phyloP scores from a whole-genome alignment of 2,113 vertebrate genomes.

The Ophiodon elongatus region DNA sequence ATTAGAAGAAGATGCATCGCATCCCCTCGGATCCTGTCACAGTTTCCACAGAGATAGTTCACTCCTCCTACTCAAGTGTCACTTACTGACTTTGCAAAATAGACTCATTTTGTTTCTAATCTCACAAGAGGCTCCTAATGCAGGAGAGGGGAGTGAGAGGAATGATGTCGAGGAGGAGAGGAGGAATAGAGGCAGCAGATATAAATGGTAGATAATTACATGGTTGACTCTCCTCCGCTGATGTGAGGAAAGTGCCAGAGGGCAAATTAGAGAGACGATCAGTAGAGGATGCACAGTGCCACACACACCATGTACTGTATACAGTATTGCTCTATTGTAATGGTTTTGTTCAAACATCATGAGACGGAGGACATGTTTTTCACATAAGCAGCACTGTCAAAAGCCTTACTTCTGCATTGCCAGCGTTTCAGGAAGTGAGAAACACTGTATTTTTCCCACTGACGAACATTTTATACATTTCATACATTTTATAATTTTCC shows the following conservation, averaged over 20 bases:
- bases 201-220: slow-evolving; percentile 56
- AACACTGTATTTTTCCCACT: background rate
- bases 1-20: slow-evolving; percentile 43
- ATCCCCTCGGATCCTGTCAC: background rate
- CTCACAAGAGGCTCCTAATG: slow-evolving; percentile 27
- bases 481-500: background rate
- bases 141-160: background rate
- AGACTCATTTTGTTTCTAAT: slow-evolving; percentile 13
- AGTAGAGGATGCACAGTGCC: background rate
- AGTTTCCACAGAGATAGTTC: slow-evolving; percentile 12
- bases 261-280: background rate
- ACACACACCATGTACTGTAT: too few species aligned
- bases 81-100: slow-evolving; percentile 31
- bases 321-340: background rate
- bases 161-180: slow-evolving; percentile 12
- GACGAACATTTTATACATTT: background rate
- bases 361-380: background rate
- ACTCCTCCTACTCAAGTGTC: slow-evolving; percentile 40
- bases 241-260: slow-evolving; percentile 37
- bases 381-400: background rate
- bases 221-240: slow-evolving; percentile 14
- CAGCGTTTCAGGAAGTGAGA: slow-evolving; percentile 13
- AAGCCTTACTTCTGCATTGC: background rate
- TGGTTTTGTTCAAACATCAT: background rate
- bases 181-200: slow-evolving; percentile 31